Percentiles rank a stretch among this genome's conserved stretches.
Evolutionary conservation across 2,888 invertebrate species (phyloP).

Genomic region (Parnassius smintheus): DNA sequence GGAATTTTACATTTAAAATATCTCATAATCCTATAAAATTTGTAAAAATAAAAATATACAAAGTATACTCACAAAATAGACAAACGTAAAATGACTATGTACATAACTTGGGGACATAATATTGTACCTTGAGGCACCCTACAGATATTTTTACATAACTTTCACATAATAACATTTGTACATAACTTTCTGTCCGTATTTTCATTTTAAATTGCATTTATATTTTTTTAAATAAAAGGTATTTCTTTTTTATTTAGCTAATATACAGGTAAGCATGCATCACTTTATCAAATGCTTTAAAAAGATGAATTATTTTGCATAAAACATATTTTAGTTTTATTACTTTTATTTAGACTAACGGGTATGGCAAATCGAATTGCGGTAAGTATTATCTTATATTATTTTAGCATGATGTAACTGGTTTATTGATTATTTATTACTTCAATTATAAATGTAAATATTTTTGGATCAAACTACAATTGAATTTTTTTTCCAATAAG

Average conservation of each 20-base stretch:
- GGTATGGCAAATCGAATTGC: constrained; percentile 39
- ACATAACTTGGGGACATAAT: background rate
- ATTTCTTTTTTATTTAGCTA: constrained; percentile 1
- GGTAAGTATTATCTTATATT: constrained; percentile 47
- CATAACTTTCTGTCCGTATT: background rate
- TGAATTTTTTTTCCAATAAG: too few relatives aligned
- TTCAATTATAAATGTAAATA: too few relatives aligned
- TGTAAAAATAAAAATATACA: background rate
- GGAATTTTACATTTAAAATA: background rate
- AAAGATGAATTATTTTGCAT: constrained; percentile 34
- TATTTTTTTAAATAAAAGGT: background rate
- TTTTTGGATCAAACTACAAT: too few relatives aligned
- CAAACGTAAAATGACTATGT: background rate
- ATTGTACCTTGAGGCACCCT: constrained; percentile 3
- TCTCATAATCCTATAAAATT: background rate
- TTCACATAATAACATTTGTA: background rate
- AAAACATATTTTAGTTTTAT: constrained; percentile 8
- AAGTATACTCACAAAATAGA: too few relatives aligned
- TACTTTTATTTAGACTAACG: constrained; percentile 49
- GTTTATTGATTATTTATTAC: background rate
- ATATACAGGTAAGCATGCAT: constrained; percentile 50
- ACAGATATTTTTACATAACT: background rate
- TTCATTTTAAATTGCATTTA: background rate
- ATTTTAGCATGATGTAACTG: constrained; percentile 1
- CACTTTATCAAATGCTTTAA: constrained; percentile 43